Conservation (phyloP, 2,797 vertebrate species). For the Discoglossus pictus region DNA sequence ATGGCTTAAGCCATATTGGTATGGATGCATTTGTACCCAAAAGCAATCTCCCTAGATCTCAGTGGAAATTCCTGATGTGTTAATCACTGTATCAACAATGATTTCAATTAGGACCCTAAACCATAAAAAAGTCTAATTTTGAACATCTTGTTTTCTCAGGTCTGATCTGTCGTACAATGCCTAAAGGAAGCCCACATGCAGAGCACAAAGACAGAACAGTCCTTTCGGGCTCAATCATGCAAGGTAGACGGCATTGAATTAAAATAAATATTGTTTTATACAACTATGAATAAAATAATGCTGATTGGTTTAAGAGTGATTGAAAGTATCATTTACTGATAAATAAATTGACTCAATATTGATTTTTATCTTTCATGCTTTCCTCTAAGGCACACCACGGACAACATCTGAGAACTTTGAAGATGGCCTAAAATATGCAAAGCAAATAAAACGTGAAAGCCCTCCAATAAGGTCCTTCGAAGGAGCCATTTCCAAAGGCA, state of each 20-base stretch:
- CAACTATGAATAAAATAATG: background rate
- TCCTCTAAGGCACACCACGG: constrained; percentile 86
- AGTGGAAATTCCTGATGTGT: too few species aligned
- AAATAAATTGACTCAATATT: too few species aligned
- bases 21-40: too few species aligned
- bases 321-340: background rate
- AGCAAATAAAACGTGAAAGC: constrained; percentile 95
- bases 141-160: constrained; percentile 74
- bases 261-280: background rate
- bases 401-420: constrained; percentile 87
- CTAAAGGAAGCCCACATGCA: constrained; percentile 84
- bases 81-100: too few species aligned
- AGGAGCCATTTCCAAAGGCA: constrained; percentile 93
- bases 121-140: too few species aligned
- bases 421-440: constrained; percentile 89
- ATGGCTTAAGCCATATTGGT: too few species aligned
- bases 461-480: constrained; percentile 91
- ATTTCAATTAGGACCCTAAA: too few species aligned
- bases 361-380: constrained; percentile 11
- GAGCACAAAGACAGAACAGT: constrained; percentile 90
- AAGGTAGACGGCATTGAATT: constrained; percentile 72
- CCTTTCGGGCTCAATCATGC: constrained; percentile 94
- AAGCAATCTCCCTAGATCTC: too few species aligned
- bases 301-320: background rate
- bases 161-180: constrained; percentile 90